Evolutionary conservation across 2,113 vertebrate species (phyloP).

Genomic region (Todiramphus saurophagus): DNA sequence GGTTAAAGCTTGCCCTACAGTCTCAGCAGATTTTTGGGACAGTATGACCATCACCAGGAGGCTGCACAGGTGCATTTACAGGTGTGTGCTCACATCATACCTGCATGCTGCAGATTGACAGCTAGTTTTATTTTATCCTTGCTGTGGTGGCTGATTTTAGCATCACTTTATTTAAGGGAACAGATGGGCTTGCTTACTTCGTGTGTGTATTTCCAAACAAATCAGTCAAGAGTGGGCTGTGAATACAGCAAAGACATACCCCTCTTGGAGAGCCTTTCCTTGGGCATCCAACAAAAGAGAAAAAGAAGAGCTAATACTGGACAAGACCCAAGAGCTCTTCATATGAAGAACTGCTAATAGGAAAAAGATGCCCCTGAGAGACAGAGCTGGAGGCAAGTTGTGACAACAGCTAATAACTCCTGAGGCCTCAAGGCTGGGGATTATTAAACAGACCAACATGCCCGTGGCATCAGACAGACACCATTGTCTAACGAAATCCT

Average conservation of each 20-base stretch:
- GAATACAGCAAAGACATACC: neutral
- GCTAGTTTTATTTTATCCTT: neutral
- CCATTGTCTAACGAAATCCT: neutral
- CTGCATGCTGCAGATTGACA: neutral
- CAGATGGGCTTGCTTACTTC: slow-evolving; percentile 1
- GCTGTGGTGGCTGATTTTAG: neutral
- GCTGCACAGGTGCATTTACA: fast-evolving
- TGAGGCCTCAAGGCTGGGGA: neutral
- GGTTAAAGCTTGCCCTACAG: neutral
- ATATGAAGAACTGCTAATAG: slow-evolving; percentile 2
- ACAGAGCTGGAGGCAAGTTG: neutral
- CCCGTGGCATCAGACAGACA: neutral
- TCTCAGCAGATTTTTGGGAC: neutral
- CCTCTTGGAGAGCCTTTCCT: neutral
- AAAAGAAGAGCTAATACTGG: neutral
- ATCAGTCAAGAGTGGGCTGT: neutral
- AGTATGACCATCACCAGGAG: neutral
- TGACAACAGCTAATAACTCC: neutral
- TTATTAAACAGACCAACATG: neutral
- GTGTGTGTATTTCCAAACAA: neutral
- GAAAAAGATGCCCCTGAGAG: slow-evolving; percentile 4
- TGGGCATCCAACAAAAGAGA: neutral
- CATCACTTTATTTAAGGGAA: neutral
- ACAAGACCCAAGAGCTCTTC: neutral
- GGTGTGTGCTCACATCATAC: neutral